Evolutionary conservation across 2,888 invertebrate genomes (phyloP).

Genomic region (Tuta absoluta): DNA sequence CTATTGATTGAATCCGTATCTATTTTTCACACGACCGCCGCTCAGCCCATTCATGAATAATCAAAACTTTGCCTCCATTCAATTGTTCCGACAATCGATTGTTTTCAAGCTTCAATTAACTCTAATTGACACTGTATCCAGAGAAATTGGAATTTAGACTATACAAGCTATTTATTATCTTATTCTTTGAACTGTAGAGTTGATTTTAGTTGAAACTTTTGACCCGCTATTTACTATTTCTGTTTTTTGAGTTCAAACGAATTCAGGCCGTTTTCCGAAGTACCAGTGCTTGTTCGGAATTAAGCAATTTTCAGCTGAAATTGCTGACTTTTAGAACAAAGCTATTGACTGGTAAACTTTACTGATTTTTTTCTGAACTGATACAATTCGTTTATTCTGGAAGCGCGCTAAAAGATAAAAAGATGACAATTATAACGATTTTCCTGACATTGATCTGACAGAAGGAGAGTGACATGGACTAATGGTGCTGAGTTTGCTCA

Average conservation of each 20-base stretch:
- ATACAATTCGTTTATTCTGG: not conserved
- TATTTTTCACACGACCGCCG: slow-evolving; percentile 23
- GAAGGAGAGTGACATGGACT: not conserved
- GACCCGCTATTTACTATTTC: not conserved
- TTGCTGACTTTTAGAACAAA: not conserved
- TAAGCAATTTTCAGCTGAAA: not conserved
- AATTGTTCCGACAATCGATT: slow-evolving; percentile 34
- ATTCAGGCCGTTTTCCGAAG: not conserved
- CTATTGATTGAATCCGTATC: slow-evolving; percentile 11
- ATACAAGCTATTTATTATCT: not conserved
- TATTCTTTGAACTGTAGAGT: not conserved
- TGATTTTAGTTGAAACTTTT: not conserved
- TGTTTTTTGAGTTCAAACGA: not conserved
- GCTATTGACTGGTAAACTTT: not conserved
- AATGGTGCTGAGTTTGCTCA: not conserved
- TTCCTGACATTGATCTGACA: slow-evolving; percentile 2
- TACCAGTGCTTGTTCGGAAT: not conserved
- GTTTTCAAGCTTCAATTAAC: slow-evolving; percentile 31
- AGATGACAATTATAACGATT: not conserved
- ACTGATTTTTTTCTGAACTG: not conserved
- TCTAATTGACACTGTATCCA: slow-evolving; percentile 22
- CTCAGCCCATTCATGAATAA: slow-evolving; percentile 14
- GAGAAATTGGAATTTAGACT: slow-evolving; percentile 20
- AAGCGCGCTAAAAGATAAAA: not conserved
- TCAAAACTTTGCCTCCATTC: slow-evolving; percentile 22